Base-by-base conservation (phyloP, 1,140 invertebrate species). In the Rhagoletis zephyria region DNA sequence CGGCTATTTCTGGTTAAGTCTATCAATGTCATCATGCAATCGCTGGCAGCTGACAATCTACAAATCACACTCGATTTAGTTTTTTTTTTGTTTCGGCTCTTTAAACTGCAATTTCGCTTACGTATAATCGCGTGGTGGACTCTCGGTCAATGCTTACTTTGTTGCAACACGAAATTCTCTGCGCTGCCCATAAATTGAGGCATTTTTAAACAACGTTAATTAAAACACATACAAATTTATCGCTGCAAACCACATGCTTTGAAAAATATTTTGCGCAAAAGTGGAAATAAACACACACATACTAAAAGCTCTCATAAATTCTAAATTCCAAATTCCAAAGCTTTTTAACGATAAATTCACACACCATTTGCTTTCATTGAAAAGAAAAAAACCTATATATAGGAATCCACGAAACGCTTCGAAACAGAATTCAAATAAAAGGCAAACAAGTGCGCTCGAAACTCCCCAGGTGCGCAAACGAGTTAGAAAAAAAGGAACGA, bases 371-470 rank as follows among this genome's bases (percentile, higher is more conserved):
- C 45, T 19, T 51, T 10, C n/a, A 81, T 56, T 56, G 30, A 30
- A 14, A n/a, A 12, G 9, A 45, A 2, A 19, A 30, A 30, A 30
- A 30, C 30, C 30, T 30, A 30, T 30, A 1, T 30, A 30, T 30
- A 30, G 30, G 30, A 19, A 67, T 14, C 9, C 5, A 42, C 67
- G 4, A 45, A 48, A 48, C 51, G 5, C 16, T 81, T 30, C 48
- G 12, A 56, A 19, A 81, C n/a, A 56, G 48, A 7, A 56, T 81
- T 51, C 48, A 56, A 81, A 81, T 81, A 81, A 56, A 81, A 81
- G 30, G 74, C 6, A 10, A 30, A 14, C n/a, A 81, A 81, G 74
- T 30, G n/a, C 19, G 30, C 30, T 5, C 10, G 16, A 30, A 19
- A 81, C 19, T 19, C 14, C 48, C 74, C n/a, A 56, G 48, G 12